Conservation (phyloP, 2,797 vertebrate genomes). For the Buceros bicornis region DNA sequence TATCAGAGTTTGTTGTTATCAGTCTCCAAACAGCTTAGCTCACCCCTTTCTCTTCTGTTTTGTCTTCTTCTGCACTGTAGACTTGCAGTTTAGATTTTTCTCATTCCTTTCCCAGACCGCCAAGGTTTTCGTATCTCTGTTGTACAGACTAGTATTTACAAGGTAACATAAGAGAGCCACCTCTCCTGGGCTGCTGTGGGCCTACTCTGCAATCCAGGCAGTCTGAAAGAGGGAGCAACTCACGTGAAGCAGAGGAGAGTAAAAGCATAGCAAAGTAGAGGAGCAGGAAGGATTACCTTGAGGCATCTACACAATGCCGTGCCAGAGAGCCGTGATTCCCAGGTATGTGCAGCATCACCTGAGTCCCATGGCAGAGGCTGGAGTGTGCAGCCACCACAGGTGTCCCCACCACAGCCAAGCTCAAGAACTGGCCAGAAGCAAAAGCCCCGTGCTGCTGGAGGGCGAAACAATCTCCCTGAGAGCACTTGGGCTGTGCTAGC, state of each 20-base stretch:
- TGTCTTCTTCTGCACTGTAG: too few species aligned
- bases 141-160: too few species aligned
- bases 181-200: neutral
- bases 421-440: neutral
- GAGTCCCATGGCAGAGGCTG: neutral
- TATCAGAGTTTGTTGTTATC: too few species aligned
- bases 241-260: neutral
- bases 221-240: neutral
- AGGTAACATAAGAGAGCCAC: neutral
- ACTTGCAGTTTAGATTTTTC: too few species aligned
- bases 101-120: too few species aligned
- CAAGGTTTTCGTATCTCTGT: too few species aligned
- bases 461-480: rapidly evolving
- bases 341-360: neutral
- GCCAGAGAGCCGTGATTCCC: neutral
- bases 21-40: too few species aligned
- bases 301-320: neutral
- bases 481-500: neutral
- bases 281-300: neutral
- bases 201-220: neutral
- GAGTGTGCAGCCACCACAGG: rapidly evolving
- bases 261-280: neutral
- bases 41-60: too few species aligned
- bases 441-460: neutral
- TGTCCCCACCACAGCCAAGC: neutral